Base-by-base conservation (phyloP, 2,888 invertebrate species). In the Escarpia spicata region DNA sequence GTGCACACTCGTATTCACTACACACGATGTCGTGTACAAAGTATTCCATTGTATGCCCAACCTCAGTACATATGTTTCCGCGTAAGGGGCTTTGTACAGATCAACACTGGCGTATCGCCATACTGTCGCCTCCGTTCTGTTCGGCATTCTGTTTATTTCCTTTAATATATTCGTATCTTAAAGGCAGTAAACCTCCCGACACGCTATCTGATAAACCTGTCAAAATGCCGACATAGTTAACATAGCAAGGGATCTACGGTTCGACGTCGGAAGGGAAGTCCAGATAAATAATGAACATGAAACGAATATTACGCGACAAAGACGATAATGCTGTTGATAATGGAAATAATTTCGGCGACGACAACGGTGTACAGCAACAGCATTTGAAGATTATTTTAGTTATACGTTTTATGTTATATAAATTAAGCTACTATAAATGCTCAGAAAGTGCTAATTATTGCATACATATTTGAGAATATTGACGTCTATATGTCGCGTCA, bases 141-240 rank as follows among this genome's bases (percentile, higher is more conserved):
- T 15, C n/a, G 75, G 75, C 75, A 75, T 75, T 75, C 75, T 75
- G 15, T 75, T 75, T 26, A 75, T 75, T 75, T 75, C 75, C 75
- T 75, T 75, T 75, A 75, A 75, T 75, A 75, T 75, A 75, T 75
- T 75, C 75, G n/a, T 75, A 75, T 75, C 75, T 75, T 75, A 19
- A 75, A 75, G 75, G 75, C 75, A 75, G 19, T 75, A 75, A 75
- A 75, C 75, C 75, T 75, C n/a, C 75, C 75, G 75, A 75, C 75
- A 75, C 75, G n/a, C 75, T 75, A 75, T 75, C 75, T 75, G 75
- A 75, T 75, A 75, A 75, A 75, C 75, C 75, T 75, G 26, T 75
- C 26, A 75, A 26, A 75, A 75, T 75, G n/a, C 75, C 75, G 75
- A 75, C 75, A 75, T 75, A 75, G 26, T 75, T 75, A 75, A 75